These are phyloP conservation scores for Vicugna pacos DNA, from an alignment of 2,113 vertebrate genomes.

Conservation along the genomic window DNA sequence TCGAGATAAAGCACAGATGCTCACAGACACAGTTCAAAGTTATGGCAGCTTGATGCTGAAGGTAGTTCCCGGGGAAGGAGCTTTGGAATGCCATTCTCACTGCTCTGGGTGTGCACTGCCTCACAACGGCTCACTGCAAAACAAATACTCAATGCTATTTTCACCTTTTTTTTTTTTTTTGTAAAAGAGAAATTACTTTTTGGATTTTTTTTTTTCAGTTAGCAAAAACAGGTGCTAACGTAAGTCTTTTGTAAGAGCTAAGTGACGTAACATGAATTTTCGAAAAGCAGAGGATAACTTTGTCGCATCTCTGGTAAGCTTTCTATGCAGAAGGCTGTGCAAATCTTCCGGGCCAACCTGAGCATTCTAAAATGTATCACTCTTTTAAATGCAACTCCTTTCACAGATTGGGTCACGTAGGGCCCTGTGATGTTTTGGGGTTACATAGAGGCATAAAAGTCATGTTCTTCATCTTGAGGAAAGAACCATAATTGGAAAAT, in stretches of 20 bases:
- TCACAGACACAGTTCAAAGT: background rate
- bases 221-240: too few species aligned
- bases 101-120: too few species aligned
- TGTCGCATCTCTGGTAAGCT: background rate
- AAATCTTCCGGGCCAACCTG: background rate
- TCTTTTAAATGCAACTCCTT: conserved; percentile 10
- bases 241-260: too few species aligned
- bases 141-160: too few species aligned
- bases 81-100: background rate
- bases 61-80: background rate
- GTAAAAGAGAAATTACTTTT: too few species aligned
- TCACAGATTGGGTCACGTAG: background rate
- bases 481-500: background rate
- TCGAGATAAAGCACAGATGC: background rate
- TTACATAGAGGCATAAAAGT: background rate
- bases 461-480: background rate
- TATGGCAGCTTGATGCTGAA: background rate
- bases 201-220: too few species aligned
- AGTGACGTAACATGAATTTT: too few species aligned
- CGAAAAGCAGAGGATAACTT: background rate
- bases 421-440: background rate
- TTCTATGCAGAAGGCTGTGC: background rate
- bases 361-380: background rate
- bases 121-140: too few species aligned
- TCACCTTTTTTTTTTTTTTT: too few species aligned